phyloP scores from a whole-genome alignment of 1,140 invertebrate genomes.

The Zaprionus ornatus region DNA sequence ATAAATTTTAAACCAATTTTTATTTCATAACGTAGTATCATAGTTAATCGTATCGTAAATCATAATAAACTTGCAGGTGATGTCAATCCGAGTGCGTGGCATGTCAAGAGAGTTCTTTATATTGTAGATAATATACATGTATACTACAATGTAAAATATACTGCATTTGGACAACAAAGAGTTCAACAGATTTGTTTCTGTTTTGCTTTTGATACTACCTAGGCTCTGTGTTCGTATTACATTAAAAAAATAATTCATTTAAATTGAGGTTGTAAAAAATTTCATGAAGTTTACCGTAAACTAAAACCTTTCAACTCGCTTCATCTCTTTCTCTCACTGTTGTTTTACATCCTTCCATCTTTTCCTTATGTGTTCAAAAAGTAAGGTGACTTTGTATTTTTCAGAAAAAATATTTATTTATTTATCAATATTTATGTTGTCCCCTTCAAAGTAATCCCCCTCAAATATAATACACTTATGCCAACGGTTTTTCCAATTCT shows the following conservation, averaged over 20 bases:
- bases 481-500: no score
- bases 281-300: slow-evolving; percentile 82
- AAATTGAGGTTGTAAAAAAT: slow-evolving; percentile 83
- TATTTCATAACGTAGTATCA: slow-evolving; percentile 26
- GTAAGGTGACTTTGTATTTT: no score
- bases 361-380: no score
- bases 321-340: not conserved
- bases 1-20: no score
- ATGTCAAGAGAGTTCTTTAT: slow-evolving; percentile 56
- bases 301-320: slow-evolving; percentile 75
- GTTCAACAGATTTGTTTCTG: slow-evolving; percentile 34
- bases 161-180: slow-evolving; percentile 35
- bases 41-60: slow-evolving; percentile 23
- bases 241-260: slow-evolving; percentile 83
- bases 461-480: no score
- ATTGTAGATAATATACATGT: slow-evolving; percentile 2
- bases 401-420: no score
- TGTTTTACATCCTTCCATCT: not conserved
- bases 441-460: no score
- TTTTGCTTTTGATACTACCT: slow-evolving; percentile 83
- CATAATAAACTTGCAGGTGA: slow-evolving; percentile 58
- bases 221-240: slow-evolving; percentile 84
- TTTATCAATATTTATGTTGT: no score
- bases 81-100: slow-evolving; percentile 72
- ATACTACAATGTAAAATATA: slow-evolving; percentile 17